phyloP scores from a whole-genome alignment of 2,797 vertebrate species.

The Monodelphis domestica region DNA sequence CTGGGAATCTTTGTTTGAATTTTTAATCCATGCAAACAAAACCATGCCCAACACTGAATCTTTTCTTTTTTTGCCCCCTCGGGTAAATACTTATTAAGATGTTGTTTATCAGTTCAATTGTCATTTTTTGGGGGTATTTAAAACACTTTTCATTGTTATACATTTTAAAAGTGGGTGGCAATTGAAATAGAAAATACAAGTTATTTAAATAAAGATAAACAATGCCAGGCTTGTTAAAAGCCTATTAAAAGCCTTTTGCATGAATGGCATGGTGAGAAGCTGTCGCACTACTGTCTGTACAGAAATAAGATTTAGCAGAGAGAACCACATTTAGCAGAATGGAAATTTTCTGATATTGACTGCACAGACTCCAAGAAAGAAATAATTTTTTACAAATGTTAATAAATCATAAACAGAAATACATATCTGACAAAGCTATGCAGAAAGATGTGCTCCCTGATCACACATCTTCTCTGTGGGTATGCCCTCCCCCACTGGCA shows the following conservation, averaged over 20 bases:
- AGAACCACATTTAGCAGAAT: not conserved
- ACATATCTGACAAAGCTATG: not conserved
- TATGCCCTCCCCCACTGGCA: not conserved
- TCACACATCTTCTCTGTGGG: not conserved
- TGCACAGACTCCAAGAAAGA: not conserved
- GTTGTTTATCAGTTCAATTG: not conserved
- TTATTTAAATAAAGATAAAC: constrained; percentile 33
- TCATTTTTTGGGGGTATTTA: constrained; percentile 25
- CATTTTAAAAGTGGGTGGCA: constrained; percentile 48
- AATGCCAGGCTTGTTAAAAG: constrained; percentile 20
- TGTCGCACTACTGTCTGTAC: not conserved
- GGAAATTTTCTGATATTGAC: not conserved
- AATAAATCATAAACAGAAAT: constrained; percentile 8
- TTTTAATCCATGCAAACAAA: constrained; percentile 18
- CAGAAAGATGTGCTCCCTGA: not conserved
- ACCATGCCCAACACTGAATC: not conserved
- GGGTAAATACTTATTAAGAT: constrained; percentile 22
- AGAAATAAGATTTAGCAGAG: constrained; percentile 31
- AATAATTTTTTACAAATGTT: not conserved
- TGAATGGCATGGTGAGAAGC: not conserved
- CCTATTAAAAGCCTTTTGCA: constrained; percentile 40
- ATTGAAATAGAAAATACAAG: constrained; percentile 66
- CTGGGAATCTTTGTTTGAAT: not conserved
- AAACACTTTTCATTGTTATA: constrained; percentile 26
- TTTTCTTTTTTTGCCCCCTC: constrained; percentile 2